Conservation (phyloP, 1,140 invertebrate genomes). For the Meloidogyne chitwoodi region DNA sequence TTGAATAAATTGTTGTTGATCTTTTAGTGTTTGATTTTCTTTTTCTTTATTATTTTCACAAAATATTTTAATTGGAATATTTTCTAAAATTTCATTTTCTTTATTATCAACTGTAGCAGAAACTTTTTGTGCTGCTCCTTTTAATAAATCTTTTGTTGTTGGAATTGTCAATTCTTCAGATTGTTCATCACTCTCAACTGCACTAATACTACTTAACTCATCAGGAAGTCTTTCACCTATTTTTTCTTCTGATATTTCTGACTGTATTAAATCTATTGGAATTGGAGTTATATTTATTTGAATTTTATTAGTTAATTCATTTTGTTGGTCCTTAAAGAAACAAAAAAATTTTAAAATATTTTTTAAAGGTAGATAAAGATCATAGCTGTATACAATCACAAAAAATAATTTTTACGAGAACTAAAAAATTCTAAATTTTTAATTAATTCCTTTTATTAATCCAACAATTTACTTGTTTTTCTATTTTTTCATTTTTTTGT, state of each 20-base stretch:
- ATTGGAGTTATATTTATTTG: background rate
- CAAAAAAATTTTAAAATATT: no score
- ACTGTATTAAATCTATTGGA: background rate
- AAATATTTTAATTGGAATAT: constrained; percentile 8
- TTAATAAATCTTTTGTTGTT: background rate
- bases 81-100: background rate
- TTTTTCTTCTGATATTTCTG: background rate
- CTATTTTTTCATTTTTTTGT: background rate
- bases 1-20: no score
- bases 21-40: background rate
- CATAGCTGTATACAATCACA: no score
- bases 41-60: background rate
- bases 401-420: no score
- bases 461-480: no score
- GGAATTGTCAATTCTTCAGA: background rate
- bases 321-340: background rate
- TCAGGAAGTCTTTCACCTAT: background rate
- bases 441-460: no score
- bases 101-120: background rate
- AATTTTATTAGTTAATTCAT: background rate
- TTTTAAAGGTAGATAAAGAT: no score
- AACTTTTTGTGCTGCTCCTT: background rate
- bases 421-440: no score
- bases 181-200: background rate
- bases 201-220: background rate